Evolutionary conservation across 2,888 invertebrate genomes (phyloP), one percentile per base, ranked within the genome.

Genomic region (Cryptocephalus primarius): DNA sequence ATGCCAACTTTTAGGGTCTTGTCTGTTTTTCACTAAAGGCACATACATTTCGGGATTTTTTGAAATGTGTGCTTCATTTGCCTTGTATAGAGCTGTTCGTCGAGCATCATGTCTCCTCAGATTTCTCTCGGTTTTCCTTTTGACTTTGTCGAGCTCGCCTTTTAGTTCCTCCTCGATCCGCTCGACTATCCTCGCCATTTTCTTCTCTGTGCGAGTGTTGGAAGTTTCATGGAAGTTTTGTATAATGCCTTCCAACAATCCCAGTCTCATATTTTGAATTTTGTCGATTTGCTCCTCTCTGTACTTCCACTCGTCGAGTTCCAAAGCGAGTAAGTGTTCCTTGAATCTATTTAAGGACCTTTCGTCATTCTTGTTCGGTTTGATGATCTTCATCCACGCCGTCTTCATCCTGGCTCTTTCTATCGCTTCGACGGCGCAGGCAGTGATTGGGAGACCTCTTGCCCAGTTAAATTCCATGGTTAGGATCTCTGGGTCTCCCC

Each of bases 271-370:
- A 55, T 79, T 75, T 64, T 86, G 82, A 11, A 85, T 77, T 50
- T 80, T 80, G 58, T 84, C 79, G 50, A 88, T 83, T 64, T 85
- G 82, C 78, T 82, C 12, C 63, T 91, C 89, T 49, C 90, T 76
- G 45, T 85, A 83, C 9, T 84, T 76, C 89, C 89, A 91, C 61
- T 89, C 83, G 55, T 88, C 83, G 49, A 82, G 76, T 67, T 90
- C 90, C 53, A 91, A 77, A n/a, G 86, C 84, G 42, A 78, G 79
- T 52, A 90, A 76, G 59, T 88, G 78, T n/a, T 71, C 72, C 9
- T 77, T 72, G 4, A 82, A 71, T 42, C 74, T 72, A 58, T 80
- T 79, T 61, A 79, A 78, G 58, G 80, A 77, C 59, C 68, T 67
- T 22, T 72, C 68, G 22, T 72, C 65, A 48, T 74, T 72, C 44